These are phyloP conservation scores for Aulostomus chinensis DNA, from an alignment of 2,797 vertebrate genomes.

Conservation along the genomic window DNA sequence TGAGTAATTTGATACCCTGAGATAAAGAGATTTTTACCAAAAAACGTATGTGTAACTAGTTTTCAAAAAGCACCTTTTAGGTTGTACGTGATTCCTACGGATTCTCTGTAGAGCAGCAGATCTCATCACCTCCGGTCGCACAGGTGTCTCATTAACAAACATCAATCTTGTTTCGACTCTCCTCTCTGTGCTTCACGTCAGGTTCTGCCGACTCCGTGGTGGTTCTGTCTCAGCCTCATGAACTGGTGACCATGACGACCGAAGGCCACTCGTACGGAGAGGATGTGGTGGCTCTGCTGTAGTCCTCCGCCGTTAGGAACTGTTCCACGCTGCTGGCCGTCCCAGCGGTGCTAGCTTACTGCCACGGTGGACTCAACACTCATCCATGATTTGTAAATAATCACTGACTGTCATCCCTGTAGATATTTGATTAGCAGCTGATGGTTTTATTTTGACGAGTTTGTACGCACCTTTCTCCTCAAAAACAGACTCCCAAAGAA, in stretches of 20 bases:
- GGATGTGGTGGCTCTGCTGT: constrained; percentile 82
- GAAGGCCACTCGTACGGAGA: constrained; percentile 79
- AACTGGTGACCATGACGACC: constrained; percentile 83
- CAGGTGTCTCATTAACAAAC: too few species aligned
- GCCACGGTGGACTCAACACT: constrained; percentile 27
- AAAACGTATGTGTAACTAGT: too few species aligned
- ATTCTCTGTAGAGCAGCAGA: too few species aligned
- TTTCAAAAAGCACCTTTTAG: too few species aligned
- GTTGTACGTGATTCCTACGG: too few species aligned
- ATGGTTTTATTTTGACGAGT: constrained; percentile 66
- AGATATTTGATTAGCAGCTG: constrained; percentile 67
- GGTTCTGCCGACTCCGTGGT: constrained; percentile 80
- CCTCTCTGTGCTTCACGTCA: constrained; percentile 20
- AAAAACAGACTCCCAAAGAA: constrained; percentile 70
- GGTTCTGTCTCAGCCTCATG: constrained; percentile 79
- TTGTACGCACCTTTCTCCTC: constrained; percentile 62
- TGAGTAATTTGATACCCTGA: too few species aligned
- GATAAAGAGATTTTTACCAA: too few species aligned
- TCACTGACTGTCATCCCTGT: constrained; percentile 52
- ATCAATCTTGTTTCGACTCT: not conserved
- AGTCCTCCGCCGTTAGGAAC: constrained; percentile 24
- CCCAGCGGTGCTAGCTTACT: constrained; percentile 15
- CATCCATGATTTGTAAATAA: constrained; percentile 60
- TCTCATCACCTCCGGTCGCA: too few species aligned
- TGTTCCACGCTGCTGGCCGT: constrained; percentile 5